These are phyloP conservation scores for Sicus ferrugineus DNA, from an alignment of 2,888 invertebrate species.

Conservation along the genomic window DNA sequence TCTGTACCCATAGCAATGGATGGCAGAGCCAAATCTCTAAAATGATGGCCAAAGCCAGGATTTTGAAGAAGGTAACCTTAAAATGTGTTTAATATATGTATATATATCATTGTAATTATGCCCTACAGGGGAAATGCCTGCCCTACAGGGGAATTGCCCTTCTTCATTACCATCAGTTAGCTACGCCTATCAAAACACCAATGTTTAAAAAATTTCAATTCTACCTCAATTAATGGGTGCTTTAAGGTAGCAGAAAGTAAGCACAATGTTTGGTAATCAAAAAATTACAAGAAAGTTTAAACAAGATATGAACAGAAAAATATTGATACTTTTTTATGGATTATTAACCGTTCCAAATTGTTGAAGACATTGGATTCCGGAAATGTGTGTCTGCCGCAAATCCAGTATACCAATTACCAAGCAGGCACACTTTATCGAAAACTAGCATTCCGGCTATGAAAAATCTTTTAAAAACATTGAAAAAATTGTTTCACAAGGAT, in stretches of 20 bases:
- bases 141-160: too few species aligned
- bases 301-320: not conserved
- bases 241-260: not conserved
- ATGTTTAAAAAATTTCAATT: not conserved
- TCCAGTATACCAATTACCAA: not conserved
- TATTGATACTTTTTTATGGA: not conserved
- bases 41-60: too few species aligned
- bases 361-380: not conserved
- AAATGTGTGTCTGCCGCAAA: not conserved
- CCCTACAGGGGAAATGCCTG: too few species aligned
- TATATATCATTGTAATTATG: too few species aligned
- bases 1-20: too few species aligned
- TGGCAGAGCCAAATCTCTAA: too few species aligned
- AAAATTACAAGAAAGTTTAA: constrained; percentile 4
- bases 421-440: not conserved
- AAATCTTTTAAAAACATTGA: not conserved
- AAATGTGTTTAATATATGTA: too few species aligned
- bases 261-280: not conserved
- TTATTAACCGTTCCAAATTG: not conserved
- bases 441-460: constrained; percentile 5
- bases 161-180: too few species aligned
- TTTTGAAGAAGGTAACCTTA: too few species aligned
- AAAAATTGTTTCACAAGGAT: not conserved
- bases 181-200: not conserved
- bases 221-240: not conserved